Percentiles rank a stretch among this genome's conserved stretches.
Conservation (phyloP, 1,140 invertebrate species). For the Sycophila sp. region DNA sequence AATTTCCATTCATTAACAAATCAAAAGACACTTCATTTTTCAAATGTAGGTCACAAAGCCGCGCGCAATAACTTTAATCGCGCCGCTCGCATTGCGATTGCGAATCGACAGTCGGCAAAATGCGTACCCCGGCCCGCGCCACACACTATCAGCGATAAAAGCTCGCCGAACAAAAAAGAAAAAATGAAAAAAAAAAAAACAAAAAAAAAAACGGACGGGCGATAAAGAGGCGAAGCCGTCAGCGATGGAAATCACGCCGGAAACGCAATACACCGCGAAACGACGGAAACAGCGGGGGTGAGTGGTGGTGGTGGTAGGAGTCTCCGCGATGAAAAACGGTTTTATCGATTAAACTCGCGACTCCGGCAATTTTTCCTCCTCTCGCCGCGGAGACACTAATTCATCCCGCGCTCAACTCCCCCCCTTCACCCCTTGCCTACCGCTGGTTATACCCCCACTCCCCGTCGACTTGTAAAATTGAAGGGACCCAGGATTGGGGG, state of each 20-base stretch:
- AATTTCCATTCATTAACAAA: background rate
- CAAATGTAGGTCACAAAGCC: background rate
- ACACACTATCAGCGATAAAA: too few species aligned
- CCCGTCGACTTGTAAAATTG: background rate
- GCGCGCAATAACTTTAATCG: background rate
- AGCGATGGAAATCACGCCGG: background rate
- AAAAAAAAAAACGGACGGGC: background rate
- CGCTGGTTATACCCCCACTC: background rate
- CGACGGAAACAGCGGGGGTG: background rate
- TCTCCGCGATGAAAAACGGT: conserved; percentile 6
- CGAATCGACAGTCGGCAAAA: too few species aligned
- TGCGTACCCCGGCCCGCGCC: too few species aligned
- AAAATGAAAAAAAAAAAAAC: too few species aligned
- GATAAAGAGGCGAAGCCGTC: background rate
- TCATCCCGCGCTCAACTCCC: too few species aligned
- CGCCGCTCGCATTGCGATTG: background rate
- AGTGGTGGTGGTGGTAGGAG: too few species aligned
- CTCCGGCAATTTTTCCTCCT: conserved; percentile 41
- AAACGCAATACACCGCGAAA: background rate
- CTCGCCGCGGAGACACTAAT: conserved; percentile 21
- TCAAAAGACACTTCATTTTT: background rate
- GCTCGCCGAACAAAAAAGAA: too few species aligned
- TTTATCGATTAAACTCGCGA: conserved; percentile 55
- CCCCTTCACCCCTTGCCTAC: background rate
- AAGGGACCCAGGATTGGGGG: too few species aligned